Evolutionary conservation across 2,888 invertebrate species (phyloP), one percentile per base, ranked within the genome.

Genomic region (Celastrina argiolus): DNA sequence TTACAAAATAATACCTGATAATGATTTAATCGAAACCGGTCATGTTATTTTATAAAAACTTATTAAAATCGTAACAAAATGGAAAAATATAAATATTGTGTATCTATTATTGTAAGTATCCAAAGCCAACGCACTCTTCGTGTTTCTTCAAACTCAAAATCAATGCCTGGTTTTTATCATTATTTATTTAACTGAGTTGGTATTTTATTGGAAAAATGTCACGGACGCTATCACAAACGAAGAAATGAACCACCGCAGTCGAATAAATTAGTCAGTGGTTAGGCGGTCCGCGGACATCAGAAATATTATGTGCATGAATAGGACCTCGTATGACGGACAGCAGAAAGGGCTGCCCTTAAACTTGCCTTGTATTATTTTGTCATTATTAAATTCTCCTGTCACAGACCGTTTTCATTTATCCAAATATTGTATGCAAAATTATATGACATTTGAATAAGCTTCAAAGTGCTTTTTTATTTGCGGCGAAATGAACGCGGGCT

Each of bases 371-470:
- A 91, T 91, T 91, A 91, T 91, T 91, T 91, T 91, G 91, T 91
- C 90, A 91, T 91, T 90, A 91, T 91, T 91, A 91, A 91, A 91
- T 91, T 91, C 91, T 82, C 79, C 83, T 88, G 91, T 91, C 91
- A 89, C 81, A 69, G 81, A 76, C 81, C 77, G 84, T 87, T 89
- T 83, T 87, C 88, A 86, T 89, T 91, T 85, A 83, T 80, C 88
- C 84, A 91, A 90, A 90, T 91, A 90, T 91, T 91, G 90, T 90
- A 91, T 91, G 91, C 90, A 90, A 91, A 90, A 87, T 86, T 85
- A 87, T 91, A 91, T 91, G 91, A 91, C 91, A 88, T 86, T 86
- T 90, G 89, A 91, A 91, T 90, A 87, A 90, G 83, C 82, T 84
- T 79, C 85, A 87, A 85, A 84, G 84, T 80, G 80, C 83, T 81